These are phyloP conservation scores for Trichogramma pretiosum DNA, from an alignment of 1,140 invertebrate species.

Conservation along the genomic window DNA sequence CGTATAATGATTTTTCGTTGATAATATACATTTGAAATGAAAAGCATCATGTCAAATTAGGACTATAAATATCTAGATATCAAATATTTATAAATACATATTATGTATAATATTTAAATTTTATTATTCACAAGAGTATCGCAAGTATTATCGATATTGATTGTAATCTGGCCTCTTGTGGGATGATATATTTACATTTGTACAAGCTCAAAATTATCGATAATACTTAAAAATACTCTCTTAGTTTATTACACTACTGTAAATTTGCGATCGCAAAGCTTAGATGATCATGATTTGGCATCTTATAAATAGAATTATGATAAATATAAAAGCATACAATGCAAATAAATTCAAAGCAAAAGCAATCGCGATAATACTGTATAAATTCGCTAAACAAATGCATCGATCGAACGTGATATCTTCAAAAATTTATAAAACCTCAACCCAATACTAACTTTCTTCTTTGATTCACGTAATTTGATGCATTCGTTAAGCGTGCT, in stretches of 20 bases:
- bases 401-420: conserved; percentile 13
- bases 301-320: too few species aligned
- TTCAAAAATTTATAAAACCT: too few species aligned
- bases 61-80: not conserved
- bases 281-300: conserved; percentile 10
- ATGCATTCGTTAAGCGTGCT: conserved; percentile 25
- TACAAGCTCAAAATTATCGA: not conserved
- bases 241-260: conserved; percentile 11
- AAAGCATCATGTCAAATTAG: too few species aligned
- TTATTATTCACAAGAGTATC: not conserved
- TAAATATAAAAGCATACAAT: conserved; percentile 10
- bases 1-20: conserved; percentile 9
- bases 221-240: not conserved
- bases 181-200: not conserved
- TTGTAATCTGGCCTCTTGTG: not conserved
- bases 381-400: conserved; percentile 21
- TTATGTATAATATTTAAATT: too few species aligned
- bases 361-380: not conserved
- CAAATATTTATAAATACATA: too few species aligned
- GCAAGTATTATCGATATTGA: not conserved
- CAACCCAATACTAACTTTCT: too few species aligned
- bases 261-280: conserved; percentile 1
- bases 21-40: not conserved
- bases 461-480: too few species aligned
- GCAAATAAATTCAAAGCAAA: conserved; percentile 9